These are phyloP conservation scores for Passer domesticus DNA, from an alignment of 2,113 vertebrate genomes.

Conservation along the genomic window DNA sequence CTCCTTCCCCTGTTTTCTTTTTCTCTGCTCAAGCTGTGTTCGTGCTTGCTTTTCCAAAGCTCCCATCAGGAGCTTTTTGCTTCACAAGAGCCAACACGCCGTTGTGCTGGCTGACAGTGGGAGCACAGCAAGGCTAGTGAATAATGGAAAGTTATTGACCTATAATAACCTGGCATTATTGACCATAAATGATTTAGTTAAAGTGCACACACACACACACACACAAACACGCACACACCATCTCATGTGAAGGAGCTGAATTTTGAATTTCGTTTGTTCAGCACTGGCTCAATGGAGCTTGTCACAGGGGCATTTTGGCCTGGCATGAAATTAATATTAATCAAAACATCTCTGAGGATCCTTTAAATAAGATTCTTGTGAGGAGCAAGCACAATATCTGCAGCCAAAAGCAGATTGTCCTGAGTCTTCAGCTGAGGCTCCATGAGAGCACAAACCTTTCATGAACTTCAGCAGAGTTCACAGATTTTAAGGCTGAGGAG, in stretches of 20 bases:
- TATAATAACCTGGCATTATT: constrained; percentile 72
- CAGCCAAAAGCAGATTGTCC: neutral
- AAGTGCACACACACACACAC: neutral
- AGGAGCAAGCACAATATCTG: neutral
- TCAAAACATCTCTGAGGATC: neutral
- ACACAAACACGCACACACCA: neutral
- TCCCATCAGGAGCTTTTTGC: constrained; percentile 60
- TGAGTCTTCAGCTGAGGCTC: neutral
- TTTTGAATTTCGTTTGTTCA: constrained; percentile 33
- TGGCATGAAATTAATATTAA: neutral
- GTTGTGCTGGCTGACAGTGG: constrained; percentile 50
- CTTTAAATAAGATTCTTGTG: neutral
- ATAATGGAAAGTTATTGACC: constrained; percentile 75
- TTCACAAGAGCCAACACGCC: constrained; percentile 30
- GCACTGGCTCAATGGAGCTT: neutral
- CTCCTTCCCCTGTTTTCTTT: constrained; percentile 1
- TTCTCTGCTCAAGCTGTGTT: constrained; percentile 39
- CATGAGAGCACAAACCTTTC: neutral
- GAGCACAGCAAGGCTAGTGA: constrained; percentile 62
- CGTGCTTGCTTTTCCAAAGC: constrained; percentile 56
- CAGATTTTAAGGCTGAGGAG: neutral
- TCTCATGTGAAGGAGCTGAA: constrained; percentile 37
- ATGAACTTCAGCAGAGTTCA: neutral
- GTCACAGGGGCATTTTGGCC: neutral
- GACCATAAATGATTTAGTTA: constrained; percentile 74